A percentile compares a stretch with the other conserved stretches of the same genome.
These are phyloP conservation scores for Drosophila sechellia DNA, from an alignment of 1,140 invertebrate genomes.

Conservation along the genomic window DNA sequence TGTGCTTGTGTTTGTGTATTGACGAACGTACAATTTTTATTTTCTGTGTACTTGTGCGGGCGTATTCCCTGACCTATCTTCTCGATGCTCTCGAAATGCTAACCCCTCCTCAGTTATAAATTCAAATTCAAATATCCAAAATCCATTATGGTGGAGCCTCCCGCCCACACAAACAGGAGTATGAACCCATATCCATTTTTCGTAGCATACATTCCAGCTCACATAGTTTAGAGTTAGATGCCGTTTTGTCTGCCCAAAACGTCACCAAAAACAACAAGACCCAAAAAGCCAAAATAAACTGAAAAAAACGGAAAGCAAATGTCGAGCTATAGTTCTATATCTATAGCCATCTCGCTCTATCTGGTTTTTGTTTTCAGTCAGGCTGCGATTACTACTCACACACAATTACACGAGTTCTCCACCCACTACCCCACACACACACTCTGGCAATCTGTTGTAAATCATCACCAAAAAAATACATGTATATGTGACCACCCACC, in stretches of 20 bases:
- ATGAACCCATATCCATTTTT: conserved; percentile 32
- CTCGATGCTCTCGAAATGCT: background rate
- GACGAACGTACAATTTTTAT: background rate
- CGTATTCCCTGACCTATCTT: conserved; percentile 16
- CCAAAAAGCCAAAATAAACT: conserved; percentile 8
- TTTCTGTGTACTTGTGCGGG: conserved; percentile 3
- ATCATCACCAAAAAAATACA: conserved; percentile 54
- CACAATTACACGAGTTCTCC: conserved; percentile 28
- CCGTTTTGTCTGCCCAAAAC: conserved; percentile 46
- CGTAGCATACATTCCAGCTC: conserved; percentile 44
- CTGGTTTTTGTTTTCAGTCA: conserved; percentile 16
- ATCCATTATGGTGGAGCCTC: conserved; percentile 5
- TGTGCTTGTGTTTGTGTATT: too few relatives aligned
- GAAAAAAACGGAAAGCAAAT: conserved; percentile 33
- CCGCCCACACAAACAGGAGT: conserved; percentile 15
- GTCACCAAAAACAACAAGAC: conserved; percentile 18
- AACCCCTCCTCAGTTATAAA: background rate
- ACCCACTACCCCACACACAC: conserved; percentile 20
- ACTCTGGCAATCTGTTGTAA: conserved; percentile 57
- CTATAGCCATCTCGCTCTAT: conserved; percentile 4
- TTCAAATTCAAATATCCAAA: conserved; percentile 12
- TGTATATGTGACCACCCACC: conserved; percentile 28
- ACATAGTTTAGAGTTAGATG: conserved; percentile 44
- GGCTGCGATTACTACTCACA: conserved; percentile 32
- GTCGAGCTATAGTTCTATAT: conserved; percentile 24